phyloP scores from a whole-genome alignment of 2,113 vertebrate genomes.

The Danionella cerebrum region DNA sequence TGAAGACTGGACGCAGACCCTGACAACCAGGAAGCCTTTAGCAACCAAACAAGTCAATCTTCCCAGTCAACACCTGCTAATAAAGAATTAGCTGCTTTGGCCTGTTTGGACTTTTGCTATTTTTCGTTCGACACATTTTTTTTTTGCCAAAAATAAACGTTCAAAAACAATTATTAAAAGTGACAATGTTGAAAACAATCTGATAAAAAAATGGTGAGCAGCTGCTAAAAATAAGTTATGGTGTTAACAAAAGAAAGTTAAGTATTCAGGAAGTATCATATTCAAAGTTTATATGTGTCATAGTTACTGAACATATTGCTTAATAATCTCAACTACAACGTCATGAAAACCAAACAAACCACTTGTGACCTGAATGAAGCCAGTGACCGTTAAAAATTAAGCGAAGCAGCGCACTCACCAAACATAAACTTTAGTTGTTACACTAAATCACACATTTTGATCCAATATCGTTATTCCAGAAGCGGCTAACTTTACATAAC shows the following conservation, averaged over 20 bases:
- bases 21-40: conserved; percentile 23
- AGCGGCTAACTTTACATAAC: too few species aligned
- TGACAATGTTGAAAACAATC: neutral
- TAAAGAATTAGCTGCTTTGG: conserved; percentile 37
- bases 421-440: too few species aligned
- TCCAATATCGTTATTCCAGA: too few species aligned
- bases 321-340: too few species aligned
- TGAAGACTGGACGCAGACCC: conserved; percentile 44
- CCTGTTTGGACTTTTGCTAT: conserved; percentile 32
- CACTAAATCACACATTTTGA: too few species aligned
- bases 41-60: conserved; percentile 36
- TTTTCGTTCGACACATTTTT: conserved; percentile 40
- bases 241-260: neutral
- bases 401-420: too few species aligned
- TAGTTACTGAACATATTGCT: too few species aligned
- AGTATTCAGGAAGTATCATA: too few species aligned
- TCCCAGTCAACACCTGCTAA: conserved; percentile 35
- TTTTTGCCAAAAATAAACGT: conserved; percentile 31
- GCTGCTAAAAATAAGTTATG: neutral
- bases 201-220: neutral
- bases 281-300: too few species aligned
- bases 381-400: too few species aligned
- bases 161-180: neutral
- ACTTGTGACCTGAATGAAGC: too few species aligned
- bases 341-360: too few species aligned